Percentiles rank a stretch among this genome's conserved stretches.
These are phyloP conservation scores for Diceros bicornis DNA, from an alignment of 2,797 vertebrate genomes.

Conservation along the genomic window DNA sequence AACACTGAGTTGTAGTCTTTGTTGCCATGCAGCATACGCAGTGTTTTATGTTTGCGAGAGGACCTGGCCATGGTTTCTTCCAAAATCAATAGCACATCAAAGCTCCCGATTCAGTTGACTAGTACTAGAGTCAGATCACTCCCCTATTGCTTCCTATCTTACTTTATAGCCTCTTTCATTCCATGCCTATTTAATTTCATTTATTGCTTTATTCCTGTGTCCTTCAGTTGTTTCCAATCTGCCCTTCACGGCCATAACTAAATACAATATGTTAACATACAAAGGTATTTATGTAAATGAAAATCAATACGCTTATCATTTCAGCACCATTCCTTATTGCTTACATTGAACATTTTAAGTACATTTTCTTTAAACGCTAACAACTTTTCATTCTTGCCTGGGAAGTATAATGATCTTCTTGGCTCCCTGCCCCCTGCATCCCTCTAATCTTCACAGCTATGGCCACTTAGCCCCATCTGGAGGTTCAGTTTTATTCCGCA, in stretches of 20 bases:
- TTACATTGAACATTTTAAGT: conserved; percentile 71
- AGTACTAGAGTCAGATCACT: background rate
- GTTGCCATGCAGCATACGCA: background rate
- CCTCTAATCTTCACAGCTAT: conserved; percentile 76
- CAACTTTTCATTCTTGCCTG: conserved; percentile 71
- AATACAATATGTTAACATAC: conserved; percentile 67
- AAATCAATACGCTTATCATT: conserved; percentile 69
- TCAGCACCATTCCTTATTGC: conserved; percentile 64
- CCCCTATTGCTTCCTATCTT: background rate
- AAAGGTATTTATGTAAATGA: conserved; percentile 79
- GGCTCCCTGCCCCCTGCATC: conserved; percentile 65
- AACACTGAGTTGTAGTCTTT: background rate
- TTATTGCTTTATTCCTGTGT: conserved; percentile 67
- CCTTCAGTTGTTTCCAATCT: conserved; percentile 74
- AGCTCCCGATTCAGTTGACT: background rate
- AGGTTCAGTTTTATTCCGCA: conserved; percentile 63
- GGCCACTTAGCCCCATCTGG: conserved; percentile 78
- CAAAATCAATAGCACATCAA: background rate
- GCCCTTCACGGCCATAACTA: conserved; percentile 67
- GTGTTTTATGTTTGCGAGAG: background rate
- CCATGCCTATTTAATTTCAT: conserved; percentile 72
- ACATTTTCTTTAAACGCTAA: conserved; percentile 64
- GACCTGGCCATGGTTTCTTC: background rate
- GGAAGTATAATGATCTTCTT: conserved; percentile 71
- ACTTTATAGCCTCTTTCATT: conserved; percentile 50